These are phyloP conservation scores for Anorthoa munda DNA, from an alignment of 2,888 invertebrate species.

Conservation along the genomic window DNA sequence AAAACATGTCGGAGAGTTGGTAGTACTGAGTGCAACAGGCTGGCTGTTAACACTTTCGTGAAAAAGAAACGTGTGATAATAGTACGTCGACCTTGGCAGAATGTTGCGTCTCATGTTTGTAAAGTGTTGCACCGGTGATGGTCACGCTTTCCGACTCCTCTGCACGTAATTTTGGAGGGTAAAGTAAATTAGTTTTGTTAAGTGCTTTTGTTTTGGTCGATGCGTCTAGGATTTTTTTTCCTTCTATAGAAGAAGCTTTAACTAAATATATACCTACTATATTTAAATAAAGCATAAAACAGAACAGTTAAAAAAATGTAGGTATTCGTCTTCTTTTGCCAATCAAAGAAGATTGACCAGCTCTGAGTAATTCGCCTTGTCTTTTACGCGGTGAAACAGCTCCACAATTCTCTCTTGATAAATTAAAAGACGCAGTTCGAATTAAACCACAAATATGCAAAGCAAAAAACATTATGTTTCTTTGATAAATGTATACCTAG, in stretches of 20 bases:
- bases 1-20: conserved; percentile 41
- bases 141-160: conserved; percentile 56
- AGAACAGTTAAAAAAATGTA: no score
- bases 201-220: conserved; percentile 17
- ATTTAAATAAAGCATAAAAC: no score
- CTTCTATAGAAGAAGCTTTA: no score
- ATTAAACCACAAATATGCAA: neutral
- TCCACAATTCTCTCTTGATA: neutral
- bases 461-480: neutral
- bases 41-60: conserved; percentile 62
- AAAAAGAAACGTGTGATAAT: conserved; percentile 70
- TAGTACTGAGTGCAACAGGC: conserved; percentile 5
- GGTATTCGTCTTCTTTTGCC: no score
- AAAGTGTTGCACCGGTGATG: conserved; percentile 53
- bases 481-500: neutral
- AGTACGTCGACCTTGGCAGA: conserved; percentile 69
- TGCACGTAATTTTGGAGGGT: conserved; percentile 26
- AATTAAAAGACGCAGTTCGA: neutral
- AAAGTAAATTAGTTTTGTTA: conserved; percentile 19
- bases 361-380: neutral
- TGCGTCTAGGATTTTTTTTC: no score
- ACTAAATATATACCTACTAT: no score
- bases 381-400: neutral
- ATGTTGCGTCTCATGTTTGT: conserved; percentile 55
- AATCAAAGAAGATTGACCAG: no score